Evolutionary conservation across 2,888 invertebrate species (phyloP).

Genomic region (Drosophila anceps): DNA sequence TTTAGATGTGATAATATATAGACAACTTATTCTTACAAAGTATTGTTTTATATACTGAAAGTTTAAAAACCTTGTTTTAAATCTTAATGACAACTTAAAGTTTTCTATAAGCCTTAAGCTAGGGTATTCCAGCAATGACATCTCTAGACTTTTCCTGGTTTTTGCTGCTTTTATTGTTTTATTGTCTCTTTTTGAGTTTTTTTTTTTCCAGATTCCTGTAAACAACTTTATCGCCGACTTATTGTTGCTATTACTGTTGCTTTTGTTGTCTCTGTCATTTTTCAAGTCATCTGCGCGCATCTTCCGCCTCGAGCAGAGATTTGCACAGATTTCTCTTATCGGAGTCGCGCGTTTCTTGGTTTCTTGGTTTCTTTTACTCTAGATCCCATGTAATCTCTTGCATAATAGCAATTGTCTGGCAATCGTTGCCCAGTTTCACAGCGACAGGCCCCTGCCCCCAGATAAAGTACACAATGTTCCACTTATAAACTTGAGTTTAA

Average conservation of each 20-base stretch:
- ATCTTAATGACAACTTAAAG: too few species aligned
- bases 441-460: slow-evolving; percentile 10
- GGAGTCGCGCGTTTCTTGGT: slow-evolving; percentile 16
- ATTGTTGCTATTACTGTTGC: slow-evolving; percentile 14
- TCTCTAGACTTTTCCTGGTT: slow-evolving; percentile 1
- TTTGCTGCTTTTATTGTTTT: slow-evolving; percentile 60
- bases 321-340: slow-evolving; percentile 65
- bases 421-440: slow-evolving; percentile 57
- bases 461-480: slow-evolving; percentile 35
- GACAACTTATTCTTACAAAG: too few species aligned
- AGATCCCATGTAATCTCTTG: slow-evolving; percentile 37
- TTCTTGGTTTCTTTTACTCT: slow-evolving; percentile 1
- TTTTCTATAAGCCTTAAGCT: neutral
- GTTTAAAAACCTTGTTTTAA: too few species aligned
- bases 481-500: slow-evolving; percentile 44
- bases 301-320: slow-evolving; percentile 63
- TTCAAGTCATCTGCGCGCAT: slow-evolving; percentile 45
- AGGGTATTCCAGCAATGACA: neutral
- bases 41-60: too few species aligned
- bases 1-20: too few species aligned
- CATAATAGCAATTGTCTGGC: slow-evolving; percentile 51
- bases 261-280: slow-evolving; percentile 19
- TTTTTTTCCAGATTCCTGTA: slow-evolving; percentile 69
- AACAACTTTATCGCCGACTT: slow-evolving; percentile 81
- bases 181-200: slow-evolving; percentile 57